Base-by-base conservation (phyloP, 2,113 vertebrate genomes). In the Mustela lutreola region DNA sequence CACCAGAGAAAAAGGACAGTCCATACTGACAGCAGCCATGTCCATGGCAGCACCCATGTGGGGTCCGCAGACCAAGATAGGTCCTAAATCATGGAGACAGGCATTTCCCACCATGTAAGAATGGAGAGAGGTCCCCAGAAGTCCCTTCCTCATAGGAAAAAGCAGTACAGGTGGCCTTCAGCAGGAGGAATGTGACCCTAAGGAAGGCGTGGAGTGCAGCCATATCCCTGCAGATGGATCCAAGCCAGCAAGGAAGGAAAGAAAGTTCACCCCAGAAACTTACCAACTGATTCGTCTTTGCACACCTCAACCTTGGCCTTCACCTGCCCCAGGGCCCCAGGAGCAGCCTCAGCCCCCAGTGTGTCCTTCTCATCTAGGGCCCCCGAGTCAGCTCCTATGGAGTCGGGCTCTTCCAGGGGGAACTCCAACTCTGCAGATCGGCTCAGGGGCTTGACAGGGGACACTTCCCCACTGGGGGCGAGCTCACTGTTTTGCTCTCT, bases 291-390 rank as follows among this genome's bases (percentile, higher is more conserved):
- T 98, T 99, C 99, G 83, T 99, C 99, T 98, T 99, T 99, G 99
- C 99, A 99, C 91, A 99, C 99, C 98, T 99, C 99, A 93, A 99
- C 99, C 98, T 99, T 99, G 98, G 99, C 99, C 98, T 99, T 99
- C 85, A 99, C 99, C 98, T 99, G 99, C 63, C 99, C 99, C 94
- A 99, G 98, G 53, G 99, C 99, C 94, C 99, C 99, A 85, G 99
- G 99, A 48, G 99, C 99, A 45, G 97, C 97, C 78, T 99, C 99
- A 80, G 97, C 99, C 28, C 98, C 97, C 11, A 98, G 98, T 0
- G 97, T 0, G 24, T 99, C 99, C 98, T 99, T 99, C 84, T 97
- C 98, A 81, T 98, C 99, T 31, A 98, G 95, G 58, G 98, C 93
- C 76, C 98, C 98, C 1, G 97, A 98, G 92, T 99, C 97, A 33